Evolutionary conservation across 2,797 vertebrate genomes (phyloP).

Genomic region (Sarcophilus harrisii): DNA sequence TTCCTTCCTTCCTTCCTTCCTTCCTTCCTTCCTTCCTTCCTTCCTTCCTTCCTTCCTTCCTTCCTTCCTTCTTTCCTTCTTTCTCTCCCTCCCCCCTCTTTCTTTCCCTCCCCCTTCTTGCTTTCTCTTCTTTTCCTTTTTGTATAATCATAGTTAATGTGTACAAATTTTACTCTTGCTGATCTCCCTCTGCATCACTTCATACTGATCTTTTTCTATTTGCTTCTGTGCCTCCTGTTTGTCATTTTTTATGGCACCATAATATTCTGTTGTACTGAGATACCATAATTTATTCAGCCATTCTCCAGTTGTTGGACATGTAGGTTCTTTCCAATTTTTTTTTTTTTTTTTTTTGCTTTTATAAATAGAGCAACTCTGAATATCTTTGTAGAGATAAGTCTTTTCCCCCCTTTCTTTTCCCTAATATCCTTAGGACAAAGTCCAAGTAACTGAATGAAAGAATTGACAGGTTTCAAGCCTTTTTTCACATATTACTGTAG

Average conservation of each 20-base stretch:
- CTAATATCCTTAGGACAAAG: background rate
- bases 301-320: background rate
- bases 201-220: background rate
- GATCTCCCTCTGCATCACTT: background rate
- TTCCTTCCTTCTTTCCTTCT: no score
- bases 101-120: no score
- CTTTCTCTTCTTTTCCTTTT: background rate
- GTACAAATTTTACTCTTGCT: background rate
- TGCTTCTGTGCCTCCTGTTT: background rate
- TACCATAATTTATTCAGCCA: background rate
- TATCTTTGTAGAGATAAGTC: background rate
- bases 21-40: background rate
- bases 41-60: no score
- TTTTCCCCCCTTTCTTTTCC: background rate
- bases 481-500: background rate
- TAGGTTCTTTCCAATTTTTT: background rate
- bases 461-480: background rate
- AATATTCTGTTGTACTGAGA: background rate
- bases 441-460: background rate
- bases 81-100: background rate
- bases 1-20: background rate
- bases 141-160: background rate
- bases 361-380: background rate
- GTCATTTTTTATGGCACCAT: background rate
- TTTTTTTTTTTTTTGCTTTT: background rate